Percentiles rank a stretch among this genome's conserved stretches.
phyloP scores from a whole-genome alignment of 2,797 vertebrate species.

The Schizopygopsis pylzovi region DNA sequence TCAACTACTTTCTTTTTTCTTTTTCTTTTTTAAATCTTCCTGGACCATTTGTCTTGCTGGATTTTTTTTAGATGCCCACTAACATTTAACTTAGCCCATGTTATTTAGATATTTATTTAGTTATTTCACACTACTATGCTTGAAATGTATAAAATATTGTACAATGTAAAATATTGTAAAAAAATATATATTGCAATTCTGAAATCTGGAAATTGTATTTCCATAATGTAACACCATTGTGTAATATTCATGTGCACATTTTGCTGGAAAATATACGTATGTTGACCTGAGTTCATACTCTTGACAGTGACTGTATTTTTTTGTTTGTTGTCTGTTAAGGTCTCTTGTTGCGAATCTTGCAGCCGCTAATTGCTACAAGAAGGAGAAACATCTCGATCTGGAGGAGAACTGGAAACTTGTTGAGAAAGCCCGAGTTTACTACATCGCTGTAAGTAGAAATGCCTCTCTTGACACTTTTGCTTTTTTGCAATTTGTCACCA shows the following conservation, averaged over 20 bases:
- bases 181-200: background rate
- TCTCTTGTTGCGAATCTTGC: constrained; percentile 96
- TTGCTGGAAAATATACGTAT: background rate
- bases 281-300: background rate
- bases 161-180: background rate
- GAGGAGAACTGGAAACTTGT: constrained; percentile 97
- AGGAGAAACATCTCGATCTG: constrained; percentile 94
- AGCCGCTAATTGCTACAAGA: constrained; percentile 98
- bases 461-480: background rate
- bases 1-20: background rate
- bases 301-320: constrained; percentile 4
- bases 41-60: background rate
- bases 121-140: background rate
- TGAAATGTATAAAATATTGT: background rate
- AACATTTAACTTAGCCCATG: background rate
- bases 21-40: background rate
- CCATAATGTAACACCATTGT: background rate
- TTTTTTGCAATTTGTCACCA: constrained; percentile 13
- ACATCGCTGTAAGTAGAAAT: constrained; percentile 92
- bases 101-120: background rate
- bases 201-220: background rate
- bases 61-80: background rate
- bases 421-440: constrained; percentile 94
- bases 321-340: constrained; percentile 78
- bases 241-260: background rate